These are phyloP conservation scores for Peromyscus leucopus DNA, from an alignment of 2,113 vertebrate species.

Conservation along the genomic window DNA sequence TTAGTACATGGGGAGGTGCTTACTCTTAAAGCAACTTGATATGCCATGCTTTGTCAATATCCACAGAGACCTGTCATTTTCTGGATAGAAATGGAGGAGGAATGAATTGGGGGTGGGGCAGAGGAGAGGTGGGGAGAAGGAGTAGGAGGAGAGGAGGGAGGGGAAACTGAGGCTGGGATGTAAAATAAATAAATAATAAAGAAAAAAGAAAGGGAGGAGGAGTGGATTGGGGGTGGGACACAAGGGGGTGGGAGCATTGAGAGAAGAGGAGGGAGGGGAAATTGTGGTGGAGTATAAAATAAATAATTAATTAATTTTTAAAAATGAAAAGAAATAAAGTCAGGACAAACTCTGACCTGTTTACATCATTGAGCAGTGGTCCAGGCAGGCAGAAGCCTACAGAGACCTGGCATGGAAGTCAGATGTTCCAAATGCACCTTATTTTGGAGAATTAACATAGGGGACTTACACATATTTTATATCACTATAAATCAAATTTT, in stretches of 20 bases:
- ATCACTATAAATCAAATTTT: neutral
- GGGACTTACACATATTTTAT: neutral
- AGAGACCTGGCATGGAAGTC: neutral
- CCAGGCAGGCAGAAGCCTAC: neutral
- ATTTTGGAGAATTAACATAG: neutral
- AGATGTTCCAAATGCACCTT: neutral
- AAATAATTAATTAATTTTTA: neutral
- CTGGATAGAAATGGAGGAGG: neutral
- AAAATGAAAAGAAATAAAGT: neutral
- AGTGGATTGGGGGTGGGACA: too few relatives aligned
- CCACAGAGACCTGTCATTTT: neutral
- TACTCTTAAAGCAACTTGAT: neutral
- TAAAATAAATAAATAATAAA: too few relatives aligned
- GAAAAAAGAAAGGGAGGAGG: too few relatives aligned
- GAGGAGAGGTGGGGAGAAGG: too few relatives aligned
- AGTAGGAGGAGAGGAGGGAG: neutral
- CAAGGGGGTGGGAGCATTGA: too few relatives aligned
- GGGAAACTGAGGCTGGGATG: neutral
- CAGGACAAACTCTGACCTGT: neutral
- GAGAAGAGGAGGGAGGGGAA: neutral
- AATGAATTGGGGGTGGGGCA: too few relatives aligned
- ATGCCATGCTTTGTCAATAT: neutral
- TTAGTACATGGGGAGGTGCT: neutral
- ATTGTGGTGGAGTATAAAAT: neutral
- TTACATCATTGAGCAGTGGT: neutral